Evolutionary conservation across 1,140 invertebrate species (phyloP).

Genomic region (Thaumetopoea pityocampa): DNA sequence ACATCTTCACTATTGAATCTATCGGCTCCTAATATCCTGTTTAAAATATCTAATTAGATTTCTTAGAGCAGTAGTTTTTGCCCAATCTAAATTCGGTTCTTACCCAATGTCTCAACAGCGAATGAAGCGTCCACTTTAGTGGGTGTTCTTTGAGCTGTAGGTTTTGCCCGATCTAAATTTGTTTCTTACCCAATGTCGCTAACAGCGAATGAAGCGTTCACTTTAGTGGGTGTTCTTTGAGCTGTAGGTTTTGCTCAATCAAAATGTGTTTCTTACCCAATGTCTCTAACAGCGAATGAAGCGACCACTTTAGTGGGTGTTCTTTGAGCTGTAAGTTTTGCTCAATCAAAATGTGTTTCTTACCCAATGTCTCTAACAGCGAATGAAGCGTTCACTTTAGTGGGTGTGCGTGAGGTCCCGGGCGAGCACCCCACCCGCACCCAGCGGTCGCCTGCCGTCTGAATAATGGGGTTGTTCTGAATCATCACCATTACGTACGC

Average conservation of each 20-base stretch:
- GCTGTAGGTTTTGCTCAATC: background rate
- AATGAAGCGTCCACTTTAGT: too few relatives aligned
- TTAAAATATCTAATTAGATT: too few relatives aligned
- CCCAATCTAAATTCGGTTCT: too few relatives aligned
- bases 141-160: too few relatives aligned
- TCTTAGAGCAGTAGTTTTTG: too few relatives aligned
- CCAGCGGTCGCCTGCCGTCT: slow-evolving; percentile 80
- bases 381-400: slow-evolving; percentile 60
- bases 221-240: background rate
- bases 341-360: background rate
- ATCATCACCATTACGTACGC: slow-evolving; percentile 79
- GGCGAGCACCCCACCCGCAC: slow-evolving; percentile 79
- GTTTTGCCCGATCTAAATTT: too few relatives aligned
- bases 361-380: slow-evolving; percentile 60
- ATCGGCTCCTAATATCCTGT: too few relatives aligned
- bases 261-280: slow-evolving; percentile 36
- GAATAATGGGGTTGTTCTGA: slow-evolving; percentile 81
- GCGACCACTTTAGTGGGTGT: slow-evolving; percentile 37
- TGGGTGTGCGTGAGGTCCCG: slow-evolving; percentile 51
- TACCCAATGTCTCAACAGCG: too few relatives aligned
- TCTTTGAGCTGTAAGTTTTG: background rate
- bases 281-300: slow-evolving; percentile 53
- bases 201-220: too few relatives aligned
- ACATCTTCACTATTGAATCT: too few relatives aligned
- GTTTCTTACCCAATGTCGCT: too few relatives aligned